Evolutionary conservation across 2,888 invertebrate species (phyloP), one percentile per base, ranked within the genome.

Genomic region (Entomobrya multifasciata): DNA sequence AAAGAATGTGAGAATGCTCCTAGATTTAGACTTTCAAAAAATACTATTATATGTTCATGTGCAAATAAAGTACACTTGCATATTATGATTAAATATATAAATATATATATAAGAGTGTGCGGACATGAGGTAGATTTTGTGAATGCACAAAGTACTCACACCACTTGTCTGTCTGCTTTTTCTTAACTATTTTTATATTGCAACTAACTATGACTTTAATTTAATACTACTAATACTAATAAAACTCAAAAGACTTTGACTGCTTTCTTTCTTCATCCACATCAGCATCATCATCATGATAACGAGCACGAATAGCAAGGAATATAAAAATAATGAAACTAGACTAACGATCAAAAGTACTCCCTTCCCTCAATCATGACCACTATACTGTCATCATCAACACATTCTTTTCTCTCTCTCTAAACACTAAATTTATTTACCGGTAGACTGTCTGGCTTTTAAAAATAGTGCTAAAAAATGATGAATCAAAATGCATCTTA

Each of bases 1-100:
- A 79, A 79, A 49, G 80, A 70, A 80, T 80, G 80, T 55, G n/a
- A n/a, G 52, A 74, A 36, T 30, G 52, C 30, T 74, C 13, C 44
- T 44, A 65, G 65, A 65, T 44, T 67, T 44, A 67, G 41, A 65
- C 65, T 65, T 65, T 65, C 65, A 65, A 41, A 67, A 65, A 17
- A 44, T 11, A 67, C 44, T 36, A 36, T 36, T 6, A 36, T 36
- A 36, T 57, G 52, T n/a, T 6, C 1, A 52, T n/a, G 52, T 6
- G 17, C 52, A 52, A 52, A 6, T 36, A 36, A 6, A 11, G 62
- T 10, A 62, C 44, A 44, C 8, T 20, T 67, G 44, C 20, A 22
- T 22, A 67, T 67, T 2, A 13, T 11, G 5, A 13, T 15, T 49
- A n/a, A n/a, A n/a, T n/a, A n/a, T n/a, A n/a, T n/a, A n/a, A n/a